Conservation (phyloP, 2,888 invertebrate species). For the Ornithoptera priamus region DNA sequence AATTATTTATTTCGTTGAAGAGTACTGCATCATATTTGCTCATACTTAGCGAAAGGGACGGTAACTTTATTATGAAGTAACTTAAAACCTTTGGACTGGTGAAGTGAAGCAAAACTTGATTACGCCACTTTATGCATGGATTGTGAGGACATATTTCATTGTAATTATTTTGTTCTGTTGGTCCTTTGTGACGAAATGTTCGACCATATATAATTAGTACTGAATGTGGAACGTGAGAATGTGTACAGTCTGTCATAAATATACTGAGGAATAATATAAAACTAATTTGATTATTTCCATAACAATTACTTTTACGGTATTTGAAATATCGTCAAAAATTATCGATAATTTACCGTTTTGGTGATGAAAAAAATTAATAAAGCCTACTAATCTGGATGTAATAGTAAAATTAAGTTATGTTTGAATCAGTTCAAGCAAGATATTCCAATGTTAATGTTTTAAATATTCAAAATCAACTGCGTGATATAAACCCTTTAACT, state of each 20-base stretch:
- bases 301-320: no score
- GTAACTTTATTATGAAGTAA: slow-evolving; percentile 22
- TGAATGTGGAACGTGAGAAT: neutral
- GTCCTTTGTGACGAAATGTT: slow-evolving; percentile 6
- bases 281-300: no score
- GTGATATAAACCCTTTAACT: slow-evolving; percentile 17
- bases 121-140: slow-evolving; percentile 22
- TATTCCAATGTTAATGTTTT: slow-evolving; percentile 24
- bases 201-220: slow-evolving; percentile 1
- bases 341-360: no score
- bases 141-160: slow-evolving; percentile 22
- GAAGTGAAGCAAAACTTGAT: slow-evolving; percentile 24
- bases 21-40: neutral
- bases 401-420: neutral
- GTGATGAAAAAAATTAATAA: no score
- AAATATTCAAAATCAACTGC: slow-evolving; percentile 17
- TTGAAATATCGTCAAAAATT: no score
- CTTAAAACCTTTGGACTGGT: slow-evolving; percentile 23
- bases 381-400: no score
- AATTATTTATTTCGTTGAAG: neutral
- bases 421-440: slow-evolving; percentile 2
- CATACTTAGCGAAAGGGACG: slow-evolving; percentile 9
- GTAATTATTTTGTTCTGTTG: slow-evolving; percentile 15
- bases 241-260: neutral
- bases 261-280: no score